phyloP scores from a whole-genome alignment of 1,140 invertebrate genomes.

The Proctacanthus coquilletti region DNA sequence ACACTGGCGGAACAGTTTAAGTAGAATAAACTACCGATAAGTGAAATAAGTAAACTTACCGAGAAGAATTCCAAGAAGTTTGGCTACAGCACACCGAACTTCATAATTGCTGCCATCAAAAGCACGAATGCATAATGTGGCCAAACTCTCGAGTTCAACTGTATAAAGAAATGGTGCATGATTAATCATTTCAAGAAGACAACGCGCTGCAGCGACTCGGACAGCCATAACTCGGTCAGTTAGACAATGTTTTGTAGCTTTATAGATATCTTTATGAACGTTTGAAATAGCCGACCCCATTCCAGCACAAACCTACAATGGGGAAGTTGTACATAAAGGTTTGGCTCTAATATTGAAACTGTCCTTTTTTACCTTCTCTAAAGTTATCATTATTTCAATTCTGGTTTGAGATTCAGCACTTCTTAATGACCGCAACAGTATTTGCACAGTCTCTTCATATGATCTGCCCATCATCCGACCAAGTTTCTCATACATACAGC shows the following conservation, averaged over 20 bases:
- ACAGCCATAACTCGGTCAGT: constrained; percentile 85
- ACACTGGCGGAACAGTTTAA: no score
- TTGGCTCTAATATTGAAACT: not conserved
- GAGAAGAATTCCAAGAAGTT: constrained; percentile 72
- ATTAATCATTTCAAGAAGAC: constrained; percentile 76
- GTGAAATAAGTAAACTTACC: not conserved
- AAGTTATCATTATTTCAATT: constrained; percentile 91
- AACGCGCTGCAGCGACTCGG: constrained; percentile 75
- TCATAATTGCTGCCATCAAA: constrained; percentile 93
- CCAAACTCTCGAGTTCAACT: constrained; percentile 75
- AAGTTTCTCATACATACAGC: constrained; percentile 94
- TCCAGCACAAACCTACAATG: constrained; percentile 47
- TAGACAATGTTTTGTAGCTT: constrained; percentile 67
- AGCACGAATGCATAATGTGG: constrained; percentile 76
- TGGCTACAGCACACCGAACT: constrained; percentile 79
- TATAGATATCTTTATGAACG: constrained; percentile 86
- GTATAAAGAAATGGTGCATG: constrained; percentile 78
- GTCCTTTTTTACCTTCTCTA: constrained; percentile 59
- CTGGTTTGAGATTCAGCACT: constrained; percentile 92
- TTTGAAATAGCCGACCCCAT: constrained; percentile 76
- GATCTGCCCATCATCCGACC: constrained; percentile 97
- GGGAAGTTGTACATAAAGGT: not conserved
- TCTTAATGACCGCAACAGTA: constrained; percentile 78
- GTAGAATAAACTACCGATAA: no score
- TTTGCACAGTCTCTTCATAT: constrained; percentile 93